Base-by-base conservation (phyloP, 2,797 vertebrate genomes). In the Neosilurus mollespiculum region DNA sequence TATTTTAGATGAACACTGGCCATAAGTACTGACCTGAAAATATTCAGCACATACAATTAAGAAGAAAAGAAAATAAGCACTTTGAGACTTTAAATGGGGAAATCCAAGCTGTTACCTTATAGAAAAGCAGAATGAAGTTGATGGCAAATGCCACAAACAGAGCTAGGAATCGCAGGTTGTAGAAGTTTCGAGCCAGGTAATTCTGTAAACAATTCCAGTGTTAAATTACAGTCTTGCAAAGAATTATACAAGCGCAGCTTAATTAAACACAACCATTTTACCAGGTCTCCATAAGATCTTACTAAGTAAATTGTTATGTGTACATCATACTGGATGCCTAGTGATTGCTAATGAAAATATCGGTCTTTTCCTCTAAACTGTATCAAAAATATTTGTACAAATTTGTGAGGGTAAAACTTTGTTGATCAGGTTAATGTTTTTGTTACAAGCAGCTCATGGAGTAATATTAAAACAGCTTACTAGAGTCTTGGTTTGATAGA, bases 111-210 rank as follows among this genome's bases (percentile, higher is more conserved):
- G 8, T 94, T 96, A 99, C 98, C 96, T 99, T 99, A 91, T 99
- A 99, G 93, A 99, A 99, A 11, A 99, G 97, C 85, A 99, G 96
- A 91, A 99, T 99, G 89, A 99, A 99, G 93, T 99, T 99, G 94
- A 99, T 99, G 37, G 98, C 97, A 88, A 99, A 99, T 77, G 98
- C 97, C 80, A 99, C 97, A 87, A 99, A 99, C 80, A 99, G 94
- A 85, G 98, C 98, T 90, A 99, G 93, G 90, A 99, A 97, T 80
- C 98, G 94, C 87, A 99, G 95, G 89, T 98, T 99, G 94, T 99
- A 99, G 94, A 99, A 99, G 93, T 99, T 99, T 91, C 98, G 95
- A 87, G 98, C 98, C 90, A 99, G 93, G 91, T 96, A 99, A 88
- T 99, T 98, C 98, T 99, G 94, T 71, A 92, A 88, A 94, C 89